Evolutionary conservation across 1,140 invertebrate genomes (phyloP).

Genomic region (Trachelipus rathkii): DNA sequence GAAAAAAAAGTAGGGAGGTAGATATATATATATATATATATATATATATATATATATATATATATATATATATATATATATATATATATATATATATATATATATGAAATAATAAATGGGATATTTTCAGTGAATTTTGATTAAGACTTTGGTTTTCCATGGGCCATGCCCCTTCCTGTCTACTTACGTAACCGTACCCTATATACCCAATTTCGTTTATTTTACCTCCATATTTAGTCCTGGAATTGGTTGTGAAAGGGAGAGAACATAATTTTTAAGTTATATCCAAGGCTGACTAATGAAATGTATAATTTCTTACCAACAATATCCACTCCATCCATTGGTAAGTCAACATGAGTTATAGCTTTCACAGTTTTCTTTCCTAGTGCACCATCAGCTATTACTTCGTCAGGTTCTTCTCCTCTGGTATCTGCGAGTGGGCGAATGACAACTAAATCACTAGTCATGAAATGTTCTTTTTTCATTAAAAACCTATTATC

Average conservation of each 20-base stretch:
- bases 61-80: neutral
- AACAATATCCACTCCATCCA: slow-evolving; percentile 84
- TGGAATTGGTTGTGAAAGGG: too few species aligned
- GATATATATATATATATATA: slow-evolving; percentile 10
- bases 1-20: too few species aligned
- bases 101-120: too few species aligned
- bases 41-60: slow-evolving; percentile 15
- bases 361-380: slow-evolving; percentile 75
- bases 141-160: too few species aligned
- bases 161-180: too few species aligned
- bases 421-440: slow-evolving; percentile 55
- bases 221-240: too few species aligned
- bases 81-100: neutral
- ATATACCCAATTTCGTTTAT: too few species aligned
- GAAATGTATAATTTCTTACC: slow-evolving; percentile 58
- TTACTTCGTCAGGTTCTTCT: slow-evolving; percentile 64
- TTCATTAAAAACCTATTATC: neutral
- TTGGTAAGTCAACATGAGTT: slow-evolving; percentile 77
- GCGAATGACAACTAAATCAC: slow-evolving; percentile 37
- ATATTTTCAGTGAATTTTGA: too few species aligned
- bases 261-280: too few species aligned
- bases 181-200: too few species aligned
- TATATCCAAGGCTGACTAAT: too few species aligned
- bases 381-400: slow-evolving; percentile 77
- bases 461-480: slow-evolving; percentile 31